Evolutionary conservation across 2,888 invertebrate genomes (phyloP).

Genomic region (Phorcus lineatus): DNA sequence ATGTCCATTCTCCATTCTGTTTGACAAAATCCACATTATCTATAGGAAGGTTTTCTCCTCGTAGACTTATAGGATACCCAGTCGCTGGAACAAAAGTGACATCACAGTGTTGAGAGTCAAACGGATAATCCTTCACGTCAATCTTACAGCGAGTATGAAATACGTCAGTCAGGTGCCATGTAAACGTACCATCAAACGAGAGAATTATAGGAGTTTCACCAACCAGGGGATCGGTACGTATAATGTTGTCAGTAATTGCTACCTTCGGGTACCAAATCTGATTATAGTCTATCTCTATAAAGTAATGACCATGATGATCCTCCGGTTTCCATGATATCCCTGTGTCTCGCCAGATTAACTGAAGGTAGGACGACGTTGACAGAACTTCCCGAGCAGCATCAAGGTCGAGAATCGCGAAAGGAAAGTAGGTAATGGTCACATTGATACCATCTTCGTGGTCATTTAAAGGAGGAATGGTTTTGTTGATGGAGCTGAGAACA

Average conservation of each 20-base stretch:
- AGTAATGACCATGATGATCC: neutral
- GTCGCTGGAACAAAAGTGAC: neutral
- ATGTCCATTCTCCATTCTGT: constrained; percentile 2
- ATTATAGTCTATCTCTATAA: neutral
- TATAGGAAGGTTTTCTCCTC: too few species aligned
- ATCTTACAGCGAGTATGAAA: neutral
- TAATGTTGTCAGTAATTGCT: neutral
- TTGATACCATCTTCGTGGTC: neutral
- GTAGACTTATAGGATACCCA: neutral
- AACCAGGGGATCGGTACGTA: neutral
- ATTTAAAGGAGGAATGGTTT: neutral
- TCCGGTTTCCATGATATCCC: neutral
- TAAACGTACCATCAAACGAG: neutral
- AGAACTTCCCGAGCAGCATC: neutral
- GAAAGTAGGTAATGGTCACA: neutral
- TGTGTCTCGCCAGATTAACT: neutral
- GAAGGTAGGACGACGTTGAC: too few species aligned
- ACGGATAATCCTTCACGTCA: neutral
- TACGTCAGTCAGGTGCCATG: neutral
- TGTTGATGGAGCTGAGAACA: neutral
- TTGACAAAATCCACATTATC: neutral
- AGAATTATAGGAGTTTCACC: neutral
- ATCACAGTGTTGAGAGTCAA: neutral
- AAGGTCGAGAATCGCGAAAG: neutral
- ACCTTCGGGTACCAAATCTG: neutral